Percentiles rank a stretch among this genome's conserved stretches.
phyloP scores from a whole-genome alignment of 2,113 vertebrate genomes.

The Tachycineta bicolor region DNA sequence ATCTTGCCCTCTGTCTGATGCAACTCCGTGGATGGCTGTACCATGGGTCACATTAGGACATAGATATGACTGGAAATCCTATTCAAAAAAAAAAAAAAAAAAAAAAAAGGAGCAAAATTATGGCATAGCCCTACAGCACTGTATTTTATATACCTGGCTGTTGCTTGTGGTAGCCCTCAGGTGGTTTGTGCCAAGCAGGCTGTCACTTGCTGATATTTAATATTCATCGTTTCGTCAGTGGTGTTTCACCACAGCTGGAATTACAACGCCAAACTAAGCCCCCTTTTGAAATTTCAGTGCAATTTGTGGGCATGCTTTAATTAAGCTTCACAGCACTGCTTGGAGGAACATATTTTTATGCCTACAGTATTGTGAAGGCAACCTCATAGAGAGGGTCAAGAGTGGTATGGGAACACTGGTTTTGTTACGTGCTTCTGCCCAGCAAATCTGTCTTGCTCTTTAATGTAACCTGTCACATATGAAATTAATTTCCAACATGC shows the following conservation, averaged over 20 bases:
- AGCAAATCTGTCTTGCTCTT: not conserved
- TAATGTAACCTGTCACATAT: not conserved
- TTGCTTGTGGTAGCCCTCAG: not conserved
- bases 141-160: not conserved
- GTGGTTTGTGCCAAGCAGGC: not conserved
- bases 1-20: not conserved
- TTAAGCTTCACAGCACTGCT: not conserved
- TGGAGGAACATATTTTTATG: not conserved
- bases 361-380: not conserved
- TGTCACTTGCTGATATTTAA: not conserved
- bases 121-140: not conserved
- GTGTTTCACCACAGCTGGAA: not conserved
- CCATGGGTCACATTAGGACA: not conserved
- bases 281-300: not conserved
- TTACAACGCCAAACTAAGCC: not conserved
- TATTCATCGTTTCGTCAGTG: not conserved
- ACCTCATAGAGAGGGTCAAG: not conserved
- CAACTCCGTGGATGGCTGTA: not conserved
- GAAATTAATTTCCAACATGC: conserved; percentile 47
- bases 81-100: not conserved
- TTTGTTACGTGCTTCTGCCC: not conserved
- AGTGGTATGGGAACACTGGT: not conserved
- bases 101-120: not conserved
- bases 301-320: not conserved
- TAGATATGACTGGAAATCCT: not conserved